These are phyloP conservation scores for Talpa occidentalis DNA, from an alignment of 2,113 vertebrate genomes.

Conservation along the genomic window DNA sequence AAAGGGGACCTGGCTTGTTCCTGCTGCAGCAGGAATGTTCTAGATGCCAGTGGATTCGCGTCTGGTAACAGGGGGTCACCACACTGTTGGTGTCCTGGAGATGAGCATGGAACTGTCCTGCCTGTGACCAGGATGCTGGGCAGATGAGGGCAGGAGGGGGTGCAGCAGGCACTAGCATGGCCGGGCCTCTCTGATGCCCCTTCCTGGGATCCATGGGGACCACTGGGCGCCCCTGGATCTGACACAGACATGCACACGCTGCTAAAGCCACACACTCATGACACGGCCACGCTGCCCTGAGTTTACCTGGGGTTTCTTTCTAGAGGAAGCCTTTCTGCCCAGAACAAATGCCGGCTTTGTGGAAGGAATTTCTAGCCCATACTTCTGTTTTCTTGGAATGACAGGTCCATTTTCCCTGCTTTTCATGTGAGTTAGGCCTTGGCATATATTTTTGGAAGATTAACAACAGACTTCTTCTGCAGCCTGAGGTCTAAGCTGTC, in stretches of 20 bases:
- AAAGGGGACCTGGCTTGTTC: not conserved
- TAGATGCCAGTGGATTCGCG: fast-evolving
- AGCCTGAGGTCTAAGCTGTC: not conserved
- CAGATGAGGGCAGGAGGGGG: too few species aligned
- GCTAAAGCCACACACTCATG: too few species aligned
- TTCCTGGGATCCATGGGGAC: too few species aligned
- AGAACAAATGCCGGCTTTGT: not conserved
- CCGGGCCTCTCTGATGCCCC: too few species aligned
- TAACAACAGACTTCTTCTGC: conserved; percentile 10
- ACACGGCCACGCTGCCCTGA: too few species aligned
- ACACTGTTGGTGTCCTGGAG: not conserved
- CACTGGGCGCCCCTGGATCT: too few species aligned
- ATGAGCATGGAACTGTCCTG: fast-evolving
- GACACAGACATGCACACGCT: too few species aligned
- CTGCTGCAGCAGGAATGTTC: not conserved
- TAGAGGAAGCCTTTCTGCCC: not conserved
- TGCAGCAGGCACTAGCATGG: not conserved
- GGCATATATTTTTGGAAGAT: not conserved
- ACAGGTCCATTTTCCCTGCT: not conserved
- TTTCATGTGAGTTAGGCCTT: not conserved
- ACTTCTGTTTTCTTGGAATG: not conserved
- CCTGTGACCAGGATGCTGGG: not conserved
- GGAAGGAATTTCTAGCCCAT: not conserved
- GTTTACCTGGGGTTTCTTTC: fast-evolving
- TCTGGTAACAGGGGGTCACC: not conserved